These are phyloP conservation scores for Synergus japonicus DNA, from an alignment of 2,888 invertebrate species.

Conservation along the genomic window DNA sequence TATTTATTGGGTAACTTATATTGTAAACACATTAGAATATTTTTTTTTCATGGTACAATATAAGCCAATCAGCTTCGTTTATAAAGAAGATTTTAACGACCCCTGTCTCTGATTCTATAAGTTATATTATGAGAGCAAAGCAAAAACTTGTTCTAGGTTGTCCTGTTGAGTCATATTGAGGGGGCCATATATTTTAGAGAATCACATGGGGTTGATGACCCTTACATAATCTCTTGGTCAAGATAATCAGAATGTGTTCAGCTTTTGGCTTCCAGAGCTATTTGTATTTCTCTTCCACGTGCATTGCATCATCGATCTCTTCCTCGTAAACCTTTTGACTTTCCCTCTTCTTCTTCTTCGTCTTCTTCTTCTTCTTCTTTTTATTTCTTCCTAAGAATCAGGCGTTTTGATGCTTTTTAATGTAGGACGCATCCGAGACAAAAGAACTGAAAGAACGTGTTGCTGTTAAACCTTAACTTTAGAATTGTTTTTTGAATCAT, in stretches of 20 bases:
- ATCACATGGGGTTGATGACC: constrained; percentile 4
- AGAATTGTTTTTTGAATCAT: no score
- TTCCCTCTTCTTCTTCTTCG: background rate
- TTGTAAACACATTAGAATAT: no score
- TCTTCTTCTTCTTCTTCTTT: background rate
- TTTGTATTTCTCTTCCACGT: background rate
- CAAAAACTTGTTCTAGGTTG: no score
- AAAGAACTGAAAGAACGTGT: no score
- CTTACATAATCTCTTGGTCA: constrained; percentile 26
- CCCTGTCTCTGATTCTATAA: no score
- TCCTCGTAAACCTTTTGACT: background rate
- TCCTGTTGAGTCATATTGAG: background rate
- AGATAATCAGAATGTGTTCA: background rate
- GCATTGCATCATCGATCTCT: background rate
- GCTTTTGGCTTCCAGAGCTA: background rate
- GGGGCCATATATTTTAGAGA: background rate
- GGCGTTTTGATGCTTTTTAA: background rate
- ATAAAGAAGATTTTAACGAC: no score
- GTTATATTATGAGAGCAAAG: no score
- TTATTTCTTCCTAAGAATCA: background rate
- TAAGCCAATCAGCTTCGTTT: no score
- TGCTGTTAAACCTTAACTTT: no score
- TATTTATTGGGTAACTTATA: no score
- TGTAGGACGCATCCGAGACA: background rate
- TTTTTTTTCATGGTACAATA: no score